Base-by-base conservation (phyloP, 2,113 vertebrate genomes). In the Laterallus jamaicensis region DNA sequence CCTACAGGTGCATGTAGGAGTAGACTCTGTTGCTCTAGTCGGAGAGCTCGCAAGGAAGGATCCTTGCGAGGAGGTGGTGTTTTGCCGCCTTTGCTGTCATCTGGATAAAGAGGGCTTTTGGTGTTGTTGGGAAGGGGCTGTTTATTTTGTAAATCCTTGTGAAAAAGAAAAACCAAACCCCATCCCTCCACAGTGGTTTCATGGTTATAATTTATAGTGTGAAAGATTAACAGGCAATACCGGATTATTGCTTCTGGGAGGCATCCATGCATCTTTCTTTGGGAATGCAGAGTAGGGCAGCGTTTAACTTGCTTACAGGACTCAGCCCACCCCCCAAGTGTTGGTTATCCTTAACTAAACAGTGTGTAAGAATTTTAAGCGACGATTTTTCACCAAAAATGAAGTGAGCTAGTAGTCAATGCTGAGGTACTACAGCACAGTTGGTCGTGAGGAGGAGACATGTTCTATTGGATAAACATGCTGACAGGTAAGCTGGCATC, bases 181-280 rank as follows among this genome's bases (percentile, higher is more conserved):
- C 18, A 12, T 60, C 19, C 28, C 42, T 79, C 49, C 56, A 6
- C 15, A 69, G 12, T 42, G 54, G 49, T 52, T 63, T 82, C 25
- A 2, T 1, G 9, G 17, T 40, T 78, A 80, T 86, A 93, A 86
- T 97, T 97, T 92, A 76, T 67, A 73, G 82, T 35, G 69, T 66
- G 83, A 84, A 90, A 96, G 74, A 84, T 86, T 39, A 47, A 18
- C 86, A 94, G 85, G 85, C 92, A 85, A 28, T 77, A 67, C 56
- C 89, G 88, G 90, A 93, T 97, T 97, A 95, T 97, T 25, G 42
- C 93, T 96, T 67, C 84, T 92, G 92, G 95, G 95, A 97, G 97
- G 94, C 96, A 96, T 95, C 91, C 94, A 83, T n/a, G 18, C 40
- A 22, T 96, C 94, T 93, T 97, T 81, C 64, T 92, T 68, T 90